phyloP scores from a whole-genome alignment of 1,140 invertebrate genomes.

The Leptopilina clavipes region DNA sequence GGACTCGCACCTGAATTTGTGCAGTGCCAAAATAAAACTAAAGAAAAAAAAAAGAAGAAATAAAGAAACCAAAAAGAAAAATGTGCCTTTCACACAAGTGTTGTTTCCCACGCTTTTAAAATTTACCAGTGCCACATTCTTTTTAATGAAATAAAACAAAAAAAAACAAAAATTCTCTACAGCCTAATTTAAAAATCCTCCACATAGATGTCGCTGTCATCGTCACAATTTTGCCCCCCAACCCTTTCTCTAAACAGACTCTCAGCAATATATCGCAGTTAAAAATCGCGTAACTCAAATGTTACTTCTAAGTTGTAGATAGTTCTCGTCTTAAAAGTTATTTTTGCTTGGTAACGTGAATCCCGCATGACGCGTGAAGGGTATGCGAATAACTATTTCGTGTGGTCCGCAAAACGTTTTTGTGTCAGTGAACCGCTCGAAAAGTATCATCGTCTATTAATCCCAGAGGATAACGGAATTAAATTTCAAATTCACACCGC shows the following conservation, averaged over 20 bases:
- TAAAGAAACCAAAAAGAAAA: neutral
- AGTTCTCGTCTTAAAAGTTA: constrained; percentile 26
- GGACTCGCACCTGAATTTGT: neutral
- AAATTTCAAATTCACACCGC: neutral
- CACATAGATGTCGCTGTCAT: neutral
- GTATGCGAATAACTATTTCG: constrained; percentile 28
- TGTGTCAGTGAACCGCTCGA: constrained; percentile 28
- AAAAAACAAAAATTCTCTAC: too few relatives aligned
- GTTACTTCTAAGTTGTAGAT: constrained; percentile 3
- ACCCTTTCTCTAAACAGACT: too few relatives aligned
- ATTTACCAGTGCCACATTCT: neutral
- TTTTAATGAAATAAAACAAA: neutral
- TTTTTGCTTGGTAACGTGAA: constrained; percentile 32
- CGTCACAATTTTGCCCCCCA: neutral
- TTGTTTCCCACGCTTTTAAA: neutral
- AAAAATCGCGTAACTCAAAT: constrained; percentile 2
- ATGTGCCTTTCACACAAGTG: constrained; percentile 18
- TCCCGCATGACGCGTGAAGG: constrained; percentile 20
- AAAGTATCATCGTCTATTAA: neutral
- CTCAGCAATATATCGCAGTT: neutral
- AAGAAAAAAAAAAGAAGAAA: neutral
- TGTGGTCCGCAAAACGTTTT: constrained; percentile 24
- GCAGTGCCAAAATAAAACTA: neutral
- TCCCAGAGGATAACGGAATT: neutral
- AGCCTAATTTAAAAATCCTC: neutral